A percentile compares a stretch with the other conserved stretches of the same genome.
Conservation (phyloP, 2,113 vertebrate species). For the Oryzias melastigma region DNA sequence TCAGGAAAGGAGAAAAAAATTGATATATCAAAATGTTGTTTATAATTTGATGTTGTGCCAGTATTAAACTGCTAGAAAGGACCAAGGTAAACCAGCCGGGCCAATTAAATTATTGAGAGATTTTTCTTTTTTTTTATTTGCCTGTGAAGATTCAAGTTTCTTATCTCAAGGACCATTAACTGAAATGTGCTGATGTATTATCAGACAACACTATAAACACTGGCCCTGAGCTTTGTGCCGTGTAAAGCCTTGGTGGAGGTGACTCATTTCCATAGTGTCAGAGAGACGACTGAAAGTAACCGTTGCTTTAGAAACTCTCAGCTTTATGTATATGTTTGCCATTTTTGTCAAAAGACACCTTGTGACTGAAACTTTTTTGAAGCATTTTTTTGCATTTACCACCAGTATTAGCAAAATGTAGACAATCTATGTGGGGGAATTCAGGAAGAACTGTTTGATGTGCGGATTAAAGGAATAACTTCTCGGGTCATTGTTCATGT, state of each 20-base stretch:
- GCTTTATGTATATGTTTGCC: conserved; percentile 50
- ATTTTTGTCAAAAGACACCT: conserved; percentile 40
- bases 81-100: conserved; percentile 27
- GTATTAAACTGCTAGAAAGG: conserved; percentile 63
- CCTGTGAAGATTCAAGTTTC: conserved; percentile 54
- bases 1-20: conserved; percentile 39
- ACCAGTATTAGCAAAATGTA: conserved; percentile 68
- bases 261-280: conserved; percentile 71
- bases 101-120: conserved; percentile 27
- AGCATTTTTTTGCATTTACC: conserved; percentile 62
- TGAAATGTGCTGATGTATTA: conserved; percentile 59
- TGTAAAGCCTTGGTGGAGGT: conserved; percentile 44
- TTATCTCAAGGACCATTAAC: conserved; percentile 38
- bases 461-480: conserved; percentile 45
- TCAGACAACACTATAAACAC: conserved; percentile 65
- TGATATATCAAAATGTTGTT: conserved; percentile 36
- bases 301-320: conserved; percentile 74
- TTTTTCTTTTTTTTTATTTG: conserved; percentile 21
- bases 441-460: conserved; percentile 39
- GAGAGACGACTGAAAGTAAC: conserved; percentile 76
- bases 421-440: conserved; percentile 60
- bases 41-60: conserved; percentile 67
- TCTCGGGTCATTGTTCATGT: conserved; percentile 55
- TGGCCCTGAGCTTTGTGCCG: conserved; percentile 35
- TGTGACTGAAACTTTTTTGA: conserved; percentile 55